Evolutionary conservation across 1,140 invertebrate genomes (phyloP).

Genomic region (Aphis gossypii): DNA sequence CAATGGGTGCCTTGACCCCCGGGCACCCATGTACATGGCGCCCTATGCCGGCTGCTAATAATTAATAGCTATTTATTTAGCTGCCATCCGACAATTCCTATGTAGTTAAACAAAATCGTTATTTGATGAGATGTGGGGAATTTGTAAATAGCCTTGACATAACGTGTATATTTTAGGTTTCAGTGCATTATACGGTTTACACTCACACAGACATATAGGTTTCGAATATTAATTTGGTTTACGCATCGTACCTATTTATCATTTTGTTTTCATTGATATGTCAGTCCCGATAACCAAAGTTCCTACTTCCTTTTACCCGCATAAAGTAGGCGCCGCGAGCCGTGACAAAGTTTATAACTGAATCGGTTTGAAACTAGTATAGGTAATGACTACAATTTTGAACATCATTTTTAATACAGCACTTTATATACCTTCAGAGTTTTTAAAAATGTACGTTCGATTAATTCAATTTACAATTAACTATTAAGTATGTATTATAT

Average conservation of each 20-base stretch:
- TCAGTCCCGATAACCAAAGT: not conserved
- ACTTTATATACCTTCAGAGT: not conserved
- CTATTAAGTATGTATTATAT: too few species aligned
- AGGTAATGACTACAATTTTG: not conserved
- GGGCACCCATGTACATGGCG: too few species aligned
- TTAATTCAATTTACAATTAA: too few species aligned
- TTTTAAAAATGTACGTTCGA: not conserved
- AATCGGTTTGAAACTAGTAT: not conserved
- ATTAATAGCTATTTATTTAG: not conserved
- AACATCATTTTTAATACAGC: not conserved
- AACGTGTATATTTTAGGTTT: not conserved
- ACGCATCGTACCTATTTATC: not conserved
- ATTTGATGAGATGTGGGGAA: not conserved
- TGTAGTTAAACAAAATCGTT: not conserved
- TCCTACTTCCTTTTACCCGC: not conserved
- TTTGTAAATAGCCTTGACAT: not conserved
- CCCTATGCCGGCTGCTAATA: not conserved
- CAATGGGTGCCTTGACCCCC: too few species aligned
- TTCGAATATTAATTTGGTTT: not conserved
- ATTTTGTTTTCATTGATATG: not conserved
- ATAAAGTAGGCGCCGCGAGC: too few species aligned
- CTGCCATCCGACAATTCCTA: not conserved
- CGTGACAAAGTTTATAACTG: too few species aligned
- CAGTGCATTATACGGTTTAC: not conserved
- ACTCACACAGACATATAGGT: not conserved